Evolutionary conservation across 2,888 invertebrate genomes (phyloP).

Genomic region (Rotaria sp.): DNA sequence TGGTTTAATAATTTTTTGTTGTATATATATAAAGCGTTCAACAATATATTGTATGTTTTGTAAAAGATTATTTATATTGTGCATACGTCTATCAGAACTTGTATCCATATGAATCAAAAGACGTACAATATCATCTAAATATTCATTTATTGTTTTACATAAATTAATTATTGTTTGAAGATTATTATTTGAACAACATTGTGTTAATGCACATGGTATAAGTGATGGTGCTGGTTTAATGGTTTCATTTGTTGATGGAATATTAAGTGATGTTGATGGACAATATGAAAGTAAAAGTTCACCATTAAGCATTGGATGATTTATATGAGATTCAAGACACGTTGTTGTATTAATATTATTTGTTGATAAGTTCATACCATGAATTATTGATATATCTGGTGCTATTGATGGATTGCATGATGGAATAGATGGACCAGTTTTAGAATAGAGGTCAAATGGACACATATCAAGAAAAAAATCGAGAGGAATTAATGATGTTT

Average conservation of each 20-base stretch:
- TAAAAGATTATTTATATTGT: constrained; percentile 9
- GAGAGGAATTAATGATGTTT: background rate
- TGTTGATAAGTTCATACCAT: background rate
- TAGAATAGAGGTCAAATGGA: constrained; percentile 1
- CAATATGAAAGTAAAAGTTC: background rate
- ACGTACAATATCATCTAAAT: background rate
- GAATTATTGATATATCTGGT: background rate
- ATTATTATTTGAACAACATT: background rate
- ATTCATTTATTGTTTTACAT: background rate
- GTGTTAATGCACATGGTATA: background rate
- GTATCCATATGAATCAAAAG: background rate
- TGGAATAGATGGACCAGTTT: background rate
- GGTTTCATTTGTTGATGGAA: background rate
- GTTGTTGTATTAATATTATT: background rate
- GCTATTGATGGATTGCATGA: background rate
- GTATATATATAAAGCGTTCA: background rate
- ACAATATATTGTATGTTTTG: background rate
- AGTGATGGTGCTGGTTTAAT: background rate
- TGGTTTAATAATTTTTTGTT: constrained; percentile 7
- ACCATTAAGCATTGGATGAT: background rate
- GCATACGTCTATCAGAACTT: constrained; percentile 4
- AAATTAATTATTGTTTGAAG: background rate
- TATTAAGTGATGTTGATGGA: background rate
- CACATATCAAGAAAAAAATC: constrained; percentile 10
- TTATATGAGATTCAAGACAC: background rate